Percentiles rank a stretch among this genome's conserved stretches.
Conservation (phyloP, 2,113 vertebrate species). For the Scortum barcoo region DNA sequence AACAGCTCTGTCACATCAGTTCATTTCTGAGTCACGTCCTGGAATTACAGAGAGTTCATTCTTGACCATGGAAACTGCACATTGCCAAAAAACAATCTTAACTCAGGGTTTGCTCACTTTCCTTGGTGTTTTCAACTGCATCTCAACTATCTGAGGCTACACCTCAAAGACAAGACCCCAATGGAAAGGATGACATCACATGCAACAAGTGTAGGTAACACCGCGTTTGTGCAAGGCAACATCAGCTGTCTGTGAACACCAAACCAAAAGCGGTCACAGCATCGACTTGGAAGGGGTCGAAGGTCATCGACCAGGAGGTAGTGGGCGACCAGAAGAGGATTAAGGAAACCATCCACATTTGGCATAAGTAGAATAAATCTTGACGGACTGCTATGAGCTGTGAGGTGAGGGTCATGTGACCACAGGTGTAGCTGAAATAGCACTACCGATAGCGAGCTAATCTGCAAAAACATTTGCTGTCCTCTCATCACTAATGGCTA, state of each 20-base stretch:
- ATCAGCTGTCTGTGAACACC: neutral
- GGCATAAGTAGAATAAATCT: too few species aligned
- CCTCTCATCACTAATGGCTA: neutral
- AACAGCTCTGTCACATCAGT: neutral
- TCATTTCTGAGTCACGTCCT: slow-evolving; percentile 2
- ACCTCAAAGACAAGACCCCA: neutral
- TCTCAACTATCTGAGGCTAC: neutral
- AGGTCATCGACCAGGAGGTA: neutral
- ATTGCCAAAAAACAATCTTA: neutral
- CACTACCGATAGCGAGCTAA: neutral
- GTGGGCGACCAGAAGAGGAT: neutral
- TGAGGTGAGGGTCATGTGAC: neutral
- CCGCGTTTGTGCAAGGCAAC: neutral
- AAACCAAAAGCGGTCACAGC: neutral
- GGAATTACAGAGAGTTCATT: neutral
- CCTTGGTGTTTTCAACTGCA: neutral
- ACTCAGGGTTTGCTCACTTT: neutral
- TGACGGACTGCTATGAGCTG: neutral
- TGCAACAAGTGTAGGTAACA: neutral
- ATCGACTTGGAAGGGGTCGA: neutral
- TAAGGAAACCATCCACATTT: neutral
- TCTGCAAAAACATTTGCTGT: neutral
- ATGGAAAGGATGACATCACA: neutral
- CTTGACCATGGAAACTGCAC: neutral
- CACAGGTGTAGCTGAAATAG: too few species aligned